Conservation (phyloP, 2,888 invertebrate species). For the Steromphala cineraria region DNA sequence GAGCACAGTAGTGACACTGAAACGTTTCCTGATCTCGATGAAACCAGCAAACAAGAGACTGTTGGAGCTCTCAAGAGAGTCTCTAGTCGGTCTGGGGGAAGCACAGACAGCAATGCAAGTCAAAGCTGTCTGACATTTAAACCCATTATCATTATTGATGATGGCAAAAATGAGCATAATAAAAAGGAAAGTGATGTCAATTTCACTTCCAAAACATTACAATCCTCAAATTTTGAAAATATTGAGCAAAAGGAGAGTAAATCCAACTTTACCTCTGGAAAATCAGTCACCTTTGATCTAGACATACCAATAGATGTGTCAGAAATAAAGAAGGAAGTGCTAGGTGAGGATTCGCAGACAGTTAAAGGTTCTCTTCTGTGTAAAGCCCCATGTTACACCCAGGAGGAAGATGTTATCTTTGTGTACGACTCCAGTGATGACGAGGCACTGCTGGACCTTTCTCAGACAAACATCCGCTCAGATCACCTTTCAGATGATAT, state of each 20-base stretch:
- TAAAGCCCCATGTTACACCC: background rate
- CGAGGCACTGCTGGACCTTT: constrained; percentile 9
- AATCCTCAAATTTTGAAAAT: too few species aligned
- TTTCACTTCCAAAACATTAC: too few species aligned
- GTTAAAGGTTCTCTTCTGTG: background rate
- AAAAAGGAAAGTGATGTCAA: background rate
- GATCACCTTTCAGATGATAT: background rate
- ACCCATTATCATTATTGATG: background rate
- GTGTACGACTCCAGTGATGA: constrained; percentile 21
- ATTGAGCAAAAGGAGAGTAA: too few species aligned
- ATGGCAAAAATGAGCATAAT: background rate
- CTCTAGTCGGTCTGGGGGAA: background rate
- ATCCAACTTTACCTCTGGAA: too few species aligned
- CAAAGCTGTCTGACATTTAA: constrained; percentile 1
- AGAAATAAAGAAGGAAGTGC: too few species aligned
- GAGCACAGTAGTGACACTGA: background rate
- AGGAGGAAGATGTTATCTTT: constrained; percentile 19
- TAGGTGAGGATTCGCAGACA: too few species aligned
- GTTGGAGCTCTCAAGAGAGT: background rate
- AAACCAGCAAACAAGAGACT: too few species aligned
- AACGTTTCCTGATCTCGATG: background rate
- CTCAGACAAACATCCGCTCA: background rate
- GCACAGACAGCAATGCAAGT: background rate
- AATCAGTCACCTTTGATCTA: too few species aligned
- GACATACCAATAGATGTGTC: too few species aligned